Evolutionary conservation across 2,888 invertebrate genomes (phyloP).

Genomic region (Sphaerophoria rueppellii): DNA sequence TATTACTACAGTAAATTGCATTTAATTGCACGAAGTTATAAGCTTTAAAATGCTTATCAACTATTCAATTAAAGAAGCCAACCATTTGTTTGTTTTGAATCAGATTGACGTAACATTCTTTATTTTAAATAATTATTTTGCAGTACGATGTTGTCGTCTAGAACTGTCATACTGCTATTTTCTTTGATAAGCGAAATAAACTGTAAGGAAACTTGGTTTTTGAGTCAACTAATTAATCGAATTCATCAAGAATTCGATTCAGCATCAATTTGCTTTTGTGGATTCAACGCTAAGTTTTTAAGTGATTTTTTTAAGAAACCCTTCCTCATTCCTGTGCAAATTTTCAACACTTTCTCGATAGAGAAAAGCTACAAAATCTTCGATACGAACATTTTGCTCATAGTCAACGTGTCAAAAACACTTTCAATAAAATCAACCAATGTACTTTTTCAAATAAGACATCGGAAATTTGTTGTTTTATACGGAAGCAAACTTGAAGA

Average conservation of each 20-base stretch:
- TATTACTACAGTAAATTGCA: no score
- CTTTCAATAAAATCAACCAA: neutral
- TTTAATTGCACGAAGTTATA: no score
- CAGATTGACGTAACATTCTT: no score
- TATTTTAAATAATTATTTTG: neutral
- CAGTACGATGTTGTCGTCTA: neutral
- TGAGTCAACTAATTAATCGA: neutral
- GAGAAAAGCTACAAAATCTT: neutral
- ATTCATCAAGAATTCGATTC: constrained; percentile 2
- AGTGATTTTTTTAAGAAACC: neutral
- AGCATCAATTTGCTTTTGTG: neutral
- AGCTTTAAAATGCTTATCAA: no score
- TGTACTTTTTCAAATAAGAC: neutral
- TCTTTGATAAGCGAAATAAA: neutral
- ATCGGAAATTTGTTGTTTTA: constrained; percentile 16
- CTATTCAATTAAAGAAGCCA: no score
- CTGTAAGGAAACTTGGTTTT: neutral
- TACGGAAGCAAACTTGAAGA: neutral
- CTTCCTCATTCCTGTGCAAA: neutral
- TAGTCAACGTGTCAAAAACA: neutral
- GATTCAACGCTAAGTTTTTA: neutral
- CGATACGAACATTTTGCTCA: neutral
- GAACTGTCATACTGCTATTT: neutral
- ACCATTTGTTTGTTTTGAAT: no score
- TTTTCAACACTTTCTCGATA: neutral